phyloP scores from a whole-genome alignment of 2,888 invertebrate genomes.

The Rhaphigaster nebulosa region DNA sequence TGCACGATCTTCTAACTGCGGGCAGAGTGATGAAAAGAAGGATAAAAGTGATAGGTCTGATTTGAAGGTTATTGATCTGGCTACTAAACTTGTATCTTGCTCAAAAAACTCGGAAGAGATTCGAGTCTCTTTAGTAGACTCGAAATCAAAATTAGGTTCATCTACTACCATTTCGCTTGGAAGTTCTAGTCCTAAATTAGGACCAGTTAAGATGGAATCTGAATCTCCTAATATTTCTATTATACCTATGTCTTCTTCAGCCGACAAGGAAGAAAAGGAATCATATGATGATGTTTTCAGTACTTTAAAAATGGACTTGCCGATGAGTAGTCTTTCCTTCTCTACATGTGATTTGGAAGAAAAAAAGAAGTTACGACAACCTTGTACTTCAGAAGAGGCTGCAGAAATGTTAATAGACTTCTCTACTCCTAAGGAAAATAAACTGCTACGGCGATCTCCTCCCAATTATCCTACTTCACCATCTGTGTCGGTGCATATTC shows the following conservation, averaged over 20 bases:
- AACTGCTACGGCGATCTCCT: slow-evolving; percentile 63
- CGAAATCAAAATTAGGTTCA: slow-evolving; percentile 56
- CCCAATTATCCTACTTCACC: slow-evolving; percentile 70
- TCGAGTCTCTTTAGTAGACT: slow-evolving; percentile 57
- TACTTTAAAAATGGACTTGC: slow-evolving; percentile 65
- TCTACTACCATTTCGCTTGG: slow-evolving; percentile 56
- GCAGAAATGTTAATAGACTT: slow-evolving; percentile 79
- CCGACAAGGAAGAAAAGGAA: slow-evolving; percentile 53
- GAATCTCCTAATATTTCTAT: slow-evolving; percentile 63
- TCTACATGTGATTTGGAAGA: slow-evolving; percentile 60
- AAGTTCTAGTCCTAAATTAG: slow-evolving; percentile 38
- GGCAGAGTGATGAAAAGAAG: slow-evolving; percentile 62
- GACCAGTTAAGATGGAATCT: slow-evolving; percentile 55
- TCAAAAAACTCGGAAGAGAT: slow-evolving; percentile 61
- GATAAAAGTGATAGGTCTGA: slow-evolving; percentile 60
- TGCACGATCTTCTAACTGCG: slow-evolving; percentile 69
- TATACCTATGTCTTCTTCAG: slow-evolving; percentile 57
- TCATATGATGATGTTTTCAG: slow-evolving; percentile 64
- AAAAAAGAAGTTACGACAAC: slow-evolving; percentile 59
- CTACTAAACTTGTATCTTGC: slow-evolving; percentile 53
- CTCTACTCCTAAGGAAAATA: slow-evolving; percentile 69
- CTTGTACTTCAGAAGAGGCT: slow-evolving; percentile 73
- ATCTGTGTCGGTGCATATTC: slow-evolving; percentile 81
- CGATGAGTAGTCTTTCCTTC: slow-evolving; percentile 65
- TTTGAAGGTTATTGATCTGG: slow-evolving; percentile 55